Percentiles rank a stretch among this genome's conserved stretches.
These are phyloP conservation scores for Puffinus mauretanicus DNA, from an alignment of 2,113 vertebrate species.

Conservation along the genomic window DNA sequence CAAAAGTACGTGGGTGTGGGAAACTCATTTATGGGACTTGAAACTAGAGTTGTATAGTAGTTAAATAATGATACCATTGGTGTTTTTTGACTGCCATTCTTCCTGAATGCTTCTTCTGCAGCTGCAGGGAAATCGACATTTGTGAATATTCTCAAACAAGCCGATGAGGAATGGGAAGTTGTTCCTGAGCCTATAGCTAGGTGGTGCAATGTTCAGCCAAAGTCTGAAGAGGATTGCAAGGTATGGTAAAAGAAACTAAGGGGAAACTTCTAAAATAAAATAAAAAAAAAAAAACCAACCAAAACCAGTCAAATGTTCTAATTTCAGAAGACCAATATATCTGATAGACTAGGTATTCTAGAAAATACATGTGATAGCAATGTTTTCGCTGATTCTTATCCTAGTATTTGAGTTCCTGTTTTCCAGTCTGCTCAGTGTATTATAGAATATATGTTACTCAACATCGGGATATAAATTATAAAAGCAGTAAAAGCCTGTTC, in stretches of 20 bases:
- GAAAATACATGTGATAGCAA: neutral
- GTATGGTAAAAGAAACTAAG: slow-evolving; percentile 62
- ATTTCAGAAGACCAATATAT: neutral
- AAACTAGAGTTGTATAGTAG: neutral
- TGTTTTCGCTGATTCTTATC: rapidly evolving
- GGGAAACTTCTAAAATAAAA: neutral
- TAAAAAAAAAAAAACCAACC: neutral
- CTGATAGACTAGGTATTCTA: neutral
- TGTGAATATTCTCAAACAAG: slow-evolving; percentile 84
- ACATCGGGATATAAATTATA: neutral
- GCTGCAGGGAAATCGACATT: slow-evolving; percentile 93
- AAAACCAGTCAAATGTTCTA: neutral
- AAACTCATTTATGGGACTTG: neutral
- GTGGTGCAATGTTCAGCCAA: slow-evolving; percentile 91
- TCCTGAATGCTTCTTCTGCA: slow-evolving; percentile 35
- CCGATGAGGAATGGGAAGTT: slow-evolving; percentile 86
- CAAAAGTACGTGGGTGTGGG: rapidly evolving
- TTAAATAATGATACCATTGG: neutral
- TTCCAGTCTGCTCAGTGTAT: neutral
- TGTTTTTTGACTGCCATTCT: neutral
- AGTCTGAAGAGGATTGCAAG: slow-evolving; percentile 83
- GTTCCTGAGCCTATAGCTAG: slow-evolving; percentile 91
- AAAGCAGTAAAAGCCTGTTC: neutral
- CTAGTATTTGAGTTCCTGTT: neutral
- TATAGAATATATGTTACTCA: neutral